These are phyloP conservation scores for Axis porcinus DNA, from an alignment of 2,113 vertebrate genomes.

Conservation along the genomic window DNA sequence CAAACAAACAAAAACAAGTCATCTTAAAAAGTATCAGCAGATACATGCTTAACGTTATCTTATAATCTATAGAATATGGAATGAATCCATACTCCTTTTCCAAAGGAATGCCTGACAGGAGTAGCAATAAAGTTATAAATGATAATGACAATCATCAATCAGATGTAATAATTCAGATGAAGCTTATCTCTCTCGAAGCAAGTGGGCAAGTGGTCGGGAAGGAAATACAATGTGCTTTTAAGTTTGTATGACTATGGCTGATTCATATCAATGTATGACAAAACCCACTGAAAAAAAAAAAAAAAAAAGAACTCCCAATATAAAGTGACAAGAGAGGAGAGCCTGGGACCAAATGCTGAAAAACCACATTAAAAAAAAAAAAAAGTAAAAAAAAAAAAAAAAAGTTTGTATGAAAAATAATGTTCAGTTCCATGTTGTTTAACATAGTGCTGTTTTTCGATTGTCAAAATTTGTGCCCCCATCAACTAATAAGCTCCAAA, in stretches of 20 bases:
- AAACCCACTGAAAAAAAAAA: too few relatives aligned
- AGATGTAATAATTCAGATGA: neutral
- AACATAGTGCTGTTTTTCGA: neutral
- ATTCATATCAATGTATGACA: too few relatives aligned
- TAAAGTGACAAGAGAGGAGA: too few relatives aligned
- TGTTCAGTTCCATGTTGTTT: neutral
- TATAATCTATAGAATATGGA: neutral
- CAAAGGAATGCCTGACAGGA: neutral
- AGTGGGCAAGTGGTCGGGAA: neutral
- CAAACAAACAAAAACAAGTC: neutral
- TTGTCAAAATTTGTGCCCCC: neutral
- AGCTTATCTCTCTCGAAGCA: neutral
- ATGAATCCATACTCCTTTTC: neutral
- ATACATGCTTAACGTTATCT: neutral
- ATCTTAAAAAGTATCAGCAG: neutral
- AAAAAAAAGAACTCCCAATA: too few relatives aligned
- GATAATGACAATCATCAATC: neutral
- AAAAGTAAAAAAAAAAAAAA: too few relatives aligned
- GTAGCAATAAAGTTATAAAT: neutral
- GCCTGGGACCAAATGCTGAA: too few relatives aligned
- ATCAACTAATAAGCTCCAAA: neutral
- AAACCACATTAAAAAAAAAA: too few relatives aligned
- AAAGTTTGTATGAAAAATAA: neutral
- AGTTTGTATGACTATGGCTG: neutral
- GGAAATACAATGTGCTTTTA: neutral